Conservation (phyloP, 2,888 invertebrate genomes). For the Volucella inflata region DNA sequence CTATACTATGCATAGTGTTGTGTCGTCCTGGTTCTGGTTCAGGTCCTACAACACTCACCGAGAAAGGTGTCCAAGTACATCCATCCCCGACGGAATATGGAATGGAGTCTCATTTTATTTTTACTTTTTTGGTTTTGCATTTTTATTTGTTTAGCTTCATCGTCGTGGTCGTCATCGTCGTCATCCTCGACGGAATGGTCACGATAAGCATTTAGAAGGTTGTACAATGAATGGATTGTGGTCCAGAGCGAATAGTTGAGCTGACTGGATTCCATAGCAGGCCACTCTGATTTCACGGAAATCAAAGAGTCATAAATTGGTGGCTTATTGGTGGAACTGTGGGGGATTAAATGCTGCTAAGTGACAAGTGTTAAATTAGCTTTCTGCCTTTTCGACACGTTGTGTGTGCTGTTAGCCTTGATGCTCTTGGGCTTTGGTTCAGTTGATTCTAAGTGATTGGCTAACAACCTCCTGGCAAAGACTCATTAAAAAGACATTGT, state of each 20-base stretch:
- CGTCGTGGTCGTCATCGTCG: conserved; percentile 22
- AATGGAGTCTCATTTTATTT: conserved; percentile 58
- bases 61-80: conserved; percentile 45
- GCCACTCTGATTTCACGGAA: conserved; percentile 74
- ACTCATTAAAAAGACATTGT: conserved; percentile 56
- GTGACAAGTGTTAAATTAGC: conserved; percentile 79
- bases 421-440: conserved; percentile 37
- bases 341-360: conserved; percentile 75
- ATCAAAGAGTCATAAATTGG: conserved; percentile 77
- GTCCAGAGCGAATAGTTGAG: conserved; percentile 58
- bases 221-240: conserved; percentile 47
- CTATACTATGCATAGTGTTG: conserved; percentile 36
- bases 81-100: conserved; percentile 16
- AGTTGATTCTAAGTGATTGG: conserved; percentile 61
- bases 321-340: conserved; percentile 77
- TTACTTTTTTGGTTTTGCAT: neutral
- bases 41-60: conserved; percentile 41
- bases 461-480: conserved; percentile 51
- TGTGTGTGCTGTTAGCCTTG: conserved; percentile 44
- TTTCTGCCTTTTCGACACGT: conserved; percentile 77
- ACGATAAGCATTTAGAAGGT: conserved; percentile 66
- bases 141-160: conserved; percentile 66
- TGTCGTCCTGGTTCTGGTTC: conserved; percentile 20
- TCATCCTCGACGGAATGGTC: conserved; percentile 46
- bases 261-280: conserved; percentile 41